These are phyloP conservation scores for Enoplosus armatus DNA, from an alignment of 2,797 vertebrate genomes.

Conservation along the genomic window DNA sequence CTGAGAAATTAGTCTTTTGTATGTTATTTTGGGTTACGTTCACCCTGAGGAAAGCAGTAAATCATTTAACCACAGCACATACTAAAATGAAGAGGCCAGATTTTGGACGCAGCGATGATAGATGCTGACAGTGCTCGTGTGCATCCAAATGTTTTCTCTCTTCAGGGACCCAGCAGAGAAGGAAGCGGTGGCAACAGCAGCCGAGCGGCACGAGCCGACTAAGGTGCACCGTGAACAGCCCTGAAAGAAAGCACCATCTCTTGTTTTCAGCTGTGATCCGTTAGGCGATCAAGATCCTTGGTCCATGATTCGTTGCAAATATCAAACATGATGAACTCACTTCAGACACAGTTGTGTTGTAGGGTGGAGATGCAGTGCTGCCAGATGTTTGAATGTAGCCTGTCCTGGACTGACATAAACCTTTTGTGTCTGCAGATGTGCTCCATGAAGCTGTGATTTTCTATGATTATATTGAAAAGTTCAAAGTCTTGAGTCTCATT, in stretches of 20 bases:
- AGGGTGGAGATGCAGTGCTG: too few relatives aligned
- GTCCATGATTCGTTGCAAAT: too few relatives aligned
- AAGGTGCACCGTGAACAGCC: conserved; percentile 90
- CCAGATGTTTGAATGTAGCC: conserved; percentile 5
- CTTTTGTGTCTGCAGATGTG: conserved; percentile 5
- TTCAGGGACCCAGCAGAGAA: conserved; percentile 81
- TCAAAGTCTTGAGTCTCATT: neutral
- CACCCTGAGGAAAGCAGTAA: neutral
- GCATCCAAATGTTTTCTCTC: neutral
- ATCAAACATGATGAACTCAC: too few relatives aligned
- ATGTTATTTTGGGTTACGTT: neutral
- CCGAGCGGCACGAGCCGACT: conserved; percentile 88
- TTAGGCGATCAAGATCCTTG: too few relatives aligned
- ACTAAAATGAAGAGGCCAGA: neutral
- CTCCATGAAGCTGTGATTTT: neutral
- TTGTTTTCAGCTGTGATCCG: too few relatives aligned
- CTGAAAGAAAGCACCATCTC: too few relatives aligned
- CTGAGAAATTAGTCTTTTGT: neutral
- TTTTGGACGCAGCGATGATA: neutral
- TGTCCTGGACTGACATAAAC: neutral
- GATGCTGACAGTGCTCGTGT: neutral
- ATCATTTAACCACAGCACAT: neutral
- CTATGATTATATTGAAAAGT: neutral
- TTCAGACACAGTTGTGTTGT: too few relatives aligned
- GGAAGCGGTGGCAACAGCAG: conserved; percentile 75